phyloP scores from a whole-genome alignment of 1,140 invertebrate species.

The Scaptomyza graminum region DNA sequence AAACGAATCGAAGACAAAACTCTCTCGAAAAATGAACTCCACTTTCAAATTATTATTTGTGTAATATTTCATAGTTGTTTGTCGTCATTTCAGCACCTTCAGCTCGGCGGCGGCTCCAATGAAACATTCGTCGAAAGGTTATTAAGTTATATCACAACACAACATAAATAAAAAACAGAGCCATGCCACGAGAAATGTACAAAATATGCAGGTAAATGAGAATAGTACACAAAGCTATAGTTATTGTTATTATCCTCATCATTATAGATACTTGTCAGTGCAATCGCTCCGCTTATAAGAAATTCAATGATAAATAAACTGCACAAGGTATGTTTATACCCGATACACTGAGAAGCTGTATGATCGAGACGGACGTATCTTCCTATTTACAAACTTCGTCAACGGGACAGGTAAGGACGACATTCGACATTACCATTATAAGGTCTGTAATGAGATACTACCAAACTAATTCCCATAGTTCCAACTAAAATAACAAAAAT shows the following conservation, averaged over 20 bases:
- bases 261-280: constrained; percentile 10
- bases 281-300: constrained; percentile 24
- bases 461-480: no score
- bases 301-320: constrained; percentile 52
- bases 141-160: not conserved
- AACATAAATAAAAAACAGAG: not conserved
- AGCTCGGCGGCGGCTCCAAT: no score
- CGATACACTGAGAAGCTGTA: constrained; percentile 91
- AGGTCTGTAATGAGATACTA: not conserved
- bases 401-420: constrained; percentile 89
- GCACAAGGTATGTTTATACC: constrained; percentile 90
- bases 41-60: no score
- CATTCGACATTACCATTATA: not conserved
- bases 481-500: no score
- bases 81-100: not conserved
- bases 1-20: no score
- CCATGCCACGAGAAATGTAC: constrained; percentile 5
- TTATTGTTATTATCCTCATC: not conserved
- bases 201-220: constrained; percentile 5
- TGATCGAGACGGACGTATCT: constrained; percentile 93
- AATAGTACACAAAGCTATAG: not conserved
- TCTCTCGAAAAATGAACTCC: no score
- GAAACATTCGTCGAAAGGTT: not conserved
- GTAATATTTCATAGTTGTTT: not conserved
- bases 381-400: constrained; percentile 92